Base-by-base conservation (phyloP, 2,113 vertebrate genomes). In the Mystacornis crossleyi region DNA sequence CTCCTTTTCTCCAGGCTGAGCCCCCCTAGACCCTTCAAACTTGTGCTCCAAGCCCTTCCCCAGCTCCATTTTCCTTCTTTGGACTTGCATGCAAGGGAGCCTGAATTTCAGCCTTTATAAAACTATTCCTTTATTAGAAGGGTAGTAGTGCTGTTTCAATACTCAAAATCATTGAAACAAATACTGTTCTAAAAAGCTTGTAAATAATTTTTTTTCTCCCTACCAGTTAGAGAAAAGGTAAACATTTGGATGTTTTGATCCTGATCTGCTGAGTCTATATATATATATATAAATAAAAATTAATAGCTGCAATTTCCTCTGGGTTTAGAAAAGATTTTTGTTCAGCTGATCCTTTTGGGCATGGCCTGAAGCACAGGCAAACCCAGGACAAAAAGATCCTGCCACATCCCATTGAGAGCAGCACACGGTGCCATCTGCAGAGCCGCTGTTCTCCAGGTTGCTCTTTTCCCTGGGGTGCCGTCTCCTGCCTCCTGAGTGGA, bases 391-490 rank as follows among this genome's bases (percentile, higher is more conserved):
- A 34, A 62, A 60, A 54, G 60, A 31, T 18, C 25, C 12, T 5
- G 20, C 40, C 8, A 5, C 21, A 14, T 40, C 26, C 34, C 8
- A 0, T 5, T 13, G 60, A 1, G 6, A 88, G 43, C 18, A 38
- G 72, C 53, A 12, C 28, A 6, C 5, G 1, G 40, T 9, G 29
- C 43, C 71, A 62, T 73, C 67, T 20, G 2, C 53, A 8, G 18
- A 0, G 25, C 69, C 3, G 7, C 18, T 28, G 19, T 13, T 50
- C 91, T 94, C 53, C 6, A 66, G 34, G 55, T 85, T 72, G 74
- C 47, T 42, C 80, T 86, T 83, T 69, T 81, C 89, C 91, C 87
- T 4, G 5, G 74, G 42, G 95, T 86, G 42, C 79, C 6, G 2
- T 96, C 14, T 40, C 55, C 47, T 75, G 87, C 47, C 61, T 94